Evolutionary conservation across 2,113 vertebrate genomes (phyloP).

Genomic region (Grallaria varia): DNA sequence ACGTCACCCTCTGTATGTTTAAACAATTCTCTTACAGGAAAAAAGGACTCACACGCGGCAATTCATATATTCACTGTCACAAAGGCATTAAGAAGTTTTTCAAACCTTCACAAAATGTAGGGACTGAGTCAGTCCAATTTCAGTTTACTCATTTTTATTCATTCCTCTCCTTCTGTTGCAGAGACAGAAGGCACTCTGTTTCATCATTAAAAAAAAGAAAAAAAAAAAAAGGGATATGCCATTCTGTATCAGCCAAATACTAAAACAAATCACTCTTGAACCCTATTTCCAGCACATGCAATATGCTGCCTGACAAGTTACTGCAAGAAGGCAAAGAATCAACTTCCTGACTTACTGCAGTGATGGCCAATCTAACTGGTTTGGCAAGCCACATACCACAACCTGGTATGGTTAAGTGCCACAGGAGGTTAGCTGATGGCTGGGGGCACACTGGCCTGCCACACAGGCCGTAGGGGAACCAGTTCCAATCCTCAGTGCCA

Average conservation of each 20-base stretch:
- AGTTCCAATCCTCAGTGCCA: not conserved
- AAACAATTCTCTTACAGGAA: not conserved
- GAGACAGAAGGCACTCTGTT: not conserved
- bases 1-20: not conserved
- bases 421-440: not conserved
- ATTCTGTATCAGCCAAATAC: not conserved
- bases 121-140: not conserved
- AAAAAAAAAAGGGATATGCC: not conserved
- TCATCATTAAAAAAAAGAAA: not conserved
- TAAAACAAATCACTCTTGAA: not conserved
- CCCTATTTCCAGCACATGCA: not conserved
- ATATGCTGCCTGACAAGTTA: not conserved
- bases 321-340: not conserved
- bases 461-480: not conserved
- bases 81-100: not conserved
- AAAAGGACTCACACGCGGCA: not conserved
- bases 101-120: not conserved
- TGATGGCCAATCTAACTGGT: not conserved
- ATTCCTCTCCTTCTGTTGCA: not conserved
- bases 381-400: not conserved
- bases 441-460: not conserved
- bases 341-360: not conserved
- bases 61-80: not conserved
- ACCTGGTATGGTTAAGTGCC: rapidly evolving
- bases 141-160: not conserved